Base-by-base conservation (phyloP, 1,140 invertebrate genomes). In the Drosophila paulistorum region DNA sequence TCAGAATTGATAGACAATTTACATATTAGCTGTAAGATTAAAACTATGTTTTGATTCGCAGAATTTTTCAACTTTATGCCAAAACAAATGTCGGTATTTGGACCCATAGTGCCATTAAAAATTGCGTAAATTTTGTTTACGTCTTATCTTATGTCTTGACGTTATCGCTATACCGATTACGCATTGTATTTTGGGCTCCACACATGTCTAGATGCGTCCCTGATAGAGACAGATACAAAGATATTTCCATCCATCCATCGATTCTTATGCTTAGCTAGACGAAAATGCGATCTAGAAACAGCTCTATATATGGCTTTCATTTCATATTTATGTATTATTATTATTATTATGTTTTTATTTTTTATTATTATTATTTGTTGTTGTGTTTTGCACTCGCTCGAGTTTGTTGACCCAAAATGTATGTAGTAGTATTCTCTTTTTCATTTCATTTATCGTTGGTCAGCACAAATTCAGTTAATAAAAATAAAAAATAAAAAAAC, bases 341-440 rank as follows among this genome's bases (percentile, higher is more conserved):
- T 60, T 68, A 59, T 41, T 14, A 41, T 68, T 69, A 65, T 55
- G 48, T 41, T 74, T 74, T 66, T 60, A 72, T 73, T 20, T 42
- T 45, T 41, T 65, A 62, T 60, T 74, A 41, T 63, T 63, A 60
- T 60, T 64, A 48, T 55, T 42, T 20, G 41, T 63, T 51, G 55
- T 35, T 70, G 61, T 57, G 39, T 39, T 71, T 77, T 77, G 74
- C 73, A 77, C 60, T 63, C 51, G 59, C 41, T 17, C 23, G 74
- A 60, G 75, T 77, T 77, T 77, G 77, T 77, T 77, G 75, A 77
- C 74, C 75, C 74, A 33, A 48, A 33, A 51, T 20, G 17, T 51
- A 51, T 61, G 59, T 48, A 42, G 74, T 77, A 76, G 63, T 77
- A 71, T 70, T 70, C 35, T 65, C 77, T 77, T 77, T 77, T 59